phyloP scores from a whole-genome alignment of 2,888 invertebrate species.

The Tromatobia lineatoria region DNA sequence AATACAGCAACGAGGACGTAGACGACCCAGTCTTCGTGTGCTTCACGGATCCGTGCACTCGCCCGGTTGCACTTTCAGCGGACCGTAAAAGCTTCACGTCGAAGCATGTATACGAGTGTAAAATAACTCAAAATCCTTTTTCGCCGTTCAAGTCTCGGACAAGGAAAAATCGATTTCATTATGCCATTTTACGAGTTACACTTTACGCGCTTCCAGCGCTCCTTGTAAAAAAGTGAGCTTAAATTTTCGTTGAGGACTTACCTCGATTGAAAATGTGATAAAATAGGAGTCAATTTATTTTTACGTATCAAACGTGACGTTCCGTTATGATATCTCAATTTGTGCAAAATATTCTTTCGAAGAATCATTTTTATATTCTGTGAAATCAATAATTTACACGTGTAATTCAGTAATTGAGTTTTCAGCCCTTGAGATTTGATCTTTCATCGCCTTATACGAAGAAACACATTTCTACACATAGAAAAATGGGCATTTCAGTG shows the following conservation, averaged over 20 bases:
- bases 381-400: conserved; percentile 15
- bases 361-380: neutral
- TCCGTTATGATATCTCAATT: neutral
- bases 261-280: neutral
- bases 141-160: neutral
- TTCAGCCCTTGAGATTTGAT: conserved; percentile 36
- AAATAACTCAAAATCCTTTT: conserved; percentile 55
- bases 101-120: conserved; percentile 18
- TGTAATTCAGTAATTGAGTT: conserved; percentile 28
- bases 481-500: conserved; percentile 50
- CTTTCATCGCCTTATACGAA: conserved; percentile 35
- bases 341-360: neutral
- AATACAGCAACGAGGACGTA: conserved; percentile 64
- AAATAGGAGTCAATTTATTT: neutral
- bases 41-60: conserved; percentile 37
- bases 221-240: neutral
- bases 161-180: conserved; percentile 30
- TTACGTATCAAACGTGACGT: neutral
- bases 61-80: conserved; percentile 42
- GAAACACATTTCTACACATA: conserved; percentile 23
- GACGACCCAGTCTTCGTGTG: conserved; percentile 45
- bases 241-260: neutral
- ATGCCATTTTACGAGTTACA: conserved; percentile 35
- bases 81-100: conserved; percentile 59
- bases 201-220: neutral